A percentile compares a stretch with the other conserved stretches of the same genome.
These are phyloP conservation scores for Oncorhynchus keta DNA, from an alignment of 2,113 vertebrate genomes.

Conservation along the genomic window DNA sequence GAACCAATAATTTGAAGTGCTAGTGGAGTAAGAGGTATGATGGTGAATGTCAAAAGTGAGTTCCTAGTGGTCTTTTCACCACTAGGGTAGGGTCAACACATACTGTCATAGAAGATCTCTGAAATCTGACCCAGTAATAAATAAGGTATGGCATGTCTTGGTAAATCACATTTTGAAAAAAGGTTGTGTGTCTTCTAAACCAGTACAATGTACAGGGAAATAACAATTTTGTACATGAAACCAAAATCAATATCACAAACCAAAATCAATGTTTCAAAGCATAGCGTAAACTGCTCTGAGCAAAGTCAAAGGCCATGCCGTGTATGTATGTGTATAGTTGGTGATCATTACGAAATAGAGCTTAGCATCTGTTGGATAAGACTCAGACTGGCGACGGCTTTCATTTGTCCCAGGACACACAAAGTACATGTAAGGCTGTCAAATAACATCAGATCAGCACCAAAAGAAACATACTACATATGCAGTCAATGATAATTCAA, in stretches of 20 bases:
- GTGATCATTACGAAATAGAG: no score
- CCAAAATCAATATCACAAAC: conserved; percentile 12
- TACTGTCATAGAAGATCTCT: neutral
- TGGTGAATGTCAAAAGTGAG: neutral
- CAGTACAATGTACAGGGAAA: no score
- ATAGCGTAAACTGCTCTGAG: neutral
- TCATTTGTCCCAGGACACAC: neutral
- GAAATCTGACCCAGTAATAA: conserved; percentile 32
- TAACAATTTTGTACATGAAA: neutral
- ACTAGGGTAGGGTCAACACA: no score
- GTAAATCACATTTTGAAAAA: neutral
- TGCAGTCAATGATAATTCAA: neutral
- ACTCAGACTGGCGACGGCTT: neutral
- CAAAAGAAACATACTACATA: neutral
- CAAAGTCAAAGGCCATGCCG: no score
- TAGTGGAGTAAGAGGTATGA: conserved; percentile 21
- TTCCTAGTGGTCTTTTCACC: conserved; percentile 7
- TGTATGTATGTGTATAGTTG: no score
- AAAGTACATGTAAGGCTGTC: neutral
- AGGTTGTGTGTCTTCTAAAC: no score
- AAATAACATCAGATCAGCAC: neutral
- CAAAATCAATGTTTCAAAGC: neutral
- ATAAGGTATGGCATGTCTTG: conserved; percentile 25
- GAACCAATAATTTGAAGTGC: conserved; percentile 21
- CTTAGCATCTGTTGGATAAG: neutral